Evolutionary conservation across 2,888 invertebrate species (phyloP).

Genomic region (Cistogaster globosa): DNA sequence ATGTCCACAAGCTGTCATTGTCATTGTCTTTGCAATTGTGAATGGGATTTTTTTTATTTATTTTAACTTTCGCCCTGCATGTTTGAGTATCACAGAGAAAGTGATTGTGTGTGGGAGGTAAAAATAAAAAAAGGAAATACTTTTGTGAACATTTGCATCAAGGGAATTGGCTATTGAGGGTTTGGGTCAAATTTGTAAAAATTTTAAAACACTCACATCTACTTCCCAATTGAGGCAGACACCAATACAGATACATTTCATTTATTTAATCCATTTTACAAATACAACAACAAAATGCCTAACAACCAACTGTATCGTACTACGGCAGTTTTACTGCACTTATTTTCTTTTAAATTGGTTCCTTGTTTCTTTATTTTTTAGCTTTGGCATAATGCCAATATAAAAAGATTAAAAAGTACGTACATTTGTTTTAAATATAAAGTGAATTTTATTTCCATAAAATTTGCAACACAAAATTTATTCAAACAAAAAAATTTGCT

Average conservation of each 20-base stretch:
- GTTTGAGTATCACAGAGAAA: not conserved
- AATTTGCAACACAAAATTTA: too few relatives aligned
- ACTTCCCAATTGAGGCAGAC: conserved; percentile 13
- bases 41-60: not conserved
- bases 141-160: conserved; percentile 6
- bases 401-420: too few relatives aligned
- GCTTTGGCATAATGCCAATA: conserved; percentile 55
- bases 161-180: conserved; percentile 40
- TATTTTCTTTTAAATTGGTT: not conserved
- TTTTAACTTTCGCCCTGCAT: not conserved
- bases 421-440: too few relatives aligned
- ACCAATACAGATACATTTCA: not conserved
- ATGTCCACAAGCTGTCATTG: conserved; percentile 54
- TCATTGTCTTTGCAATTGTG: conserved; percentile 38
- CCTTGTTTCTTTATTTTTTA: conserved; percentile 2
- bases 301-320: conserved; percentile 26
- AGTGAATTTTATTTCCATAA: too few relatives aligned
- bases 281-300: conserved; percentile 18
- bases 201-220: conserved; percentile 24
- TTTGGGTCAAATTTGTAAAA: conserved; percentile 27
- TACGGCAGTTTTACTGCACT: conserved; percentile 20
- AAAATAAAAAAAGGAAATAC: not conserved
- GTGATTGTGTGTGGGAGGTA: not conserved
- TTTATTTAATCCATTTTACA: conserved; percentile 42
- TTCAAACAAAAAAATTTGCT: too few relatives aligned